Evolutionary conservation across 2,113 vertebrate species (phyloP).

Genomic region (Dromaius novaehollandiae): DNA sequence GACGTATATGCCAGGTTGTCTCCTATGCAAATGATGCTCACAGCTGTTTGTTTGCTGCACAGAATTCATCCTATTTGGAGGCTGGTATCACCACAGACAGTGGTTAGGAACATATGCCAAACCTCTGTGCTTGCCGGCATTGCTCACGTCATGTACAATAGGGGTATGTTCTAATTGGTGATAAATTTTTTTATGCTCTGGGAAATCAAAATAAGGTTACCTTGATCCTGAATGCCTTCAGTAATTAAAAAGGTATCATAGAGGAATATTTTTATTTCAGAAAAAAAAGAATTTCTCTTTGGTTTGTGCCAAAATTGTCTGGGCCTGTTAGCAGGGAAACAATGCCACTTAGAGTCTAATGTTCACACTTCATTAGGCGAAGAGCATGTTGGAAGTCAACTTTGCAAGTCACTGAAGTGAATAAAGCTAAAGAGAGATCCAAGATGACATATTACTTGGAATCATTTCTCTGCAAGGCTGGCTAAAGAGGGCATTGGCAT

Average conservation of each 20-base stretch:
- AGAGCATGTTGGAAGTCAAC: neutral
- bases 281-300: neutral
- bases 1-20: neutral
- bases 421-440: neutral
- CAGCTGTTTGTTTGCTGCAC: neutral
- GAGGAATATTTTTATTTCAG: neutral
- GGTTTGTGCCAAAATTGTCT: neutral
- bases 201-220: neutral
- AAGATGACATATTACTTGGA: neutral
- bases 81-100: accelerated
- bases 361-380: neutral
- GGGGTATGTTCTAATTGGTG: neutral
- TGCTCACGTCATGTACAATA: neutral
- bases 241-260: neutral
- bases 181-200: neutral
- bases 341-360: neutral
- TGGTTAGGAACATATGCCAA: accelerated
- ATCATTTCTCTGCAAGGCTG: neutral
- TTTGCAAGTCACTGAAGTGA: neutral
- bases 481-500: neutral
- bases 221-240: neutral
- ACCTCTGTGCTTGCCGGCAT: neutral
- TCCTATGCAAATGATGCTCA: neutral
- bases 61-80: neutral
- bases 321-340: accelerated